Conservation (phyloP, 2,797 vertebrate genomes). For the Danio jaintianensis region DNA sequence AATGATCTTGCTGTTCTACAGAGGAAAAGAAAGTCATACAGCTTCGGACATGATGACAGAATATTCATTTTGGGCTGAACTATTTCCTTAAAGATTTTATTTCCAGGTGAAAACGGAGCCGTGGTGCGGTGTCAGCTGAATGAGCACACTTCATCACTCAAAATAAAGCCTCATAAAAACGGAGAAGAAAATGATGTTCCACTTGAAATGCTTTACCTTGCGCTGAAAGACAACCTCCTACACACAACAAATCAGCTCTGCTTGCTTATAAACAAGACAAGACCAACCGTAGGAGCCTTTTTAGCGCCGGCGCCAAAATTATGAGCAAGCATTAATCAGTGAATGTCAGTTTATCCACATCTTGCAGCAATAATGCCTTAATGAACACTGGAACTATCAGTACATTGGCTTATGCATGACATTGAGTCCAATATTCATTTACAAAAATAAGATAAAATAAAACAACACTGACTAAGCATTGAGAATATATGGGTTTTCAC, state of each 20-base stretch:
- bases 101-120: conserved; percentile 56
- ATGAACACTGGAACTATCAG: conserved; percentile 21
- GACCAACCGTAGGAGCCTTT: not conserved
- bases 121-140: conserved; percentile 56
- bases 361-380: conserved; percentile 12
- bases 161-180: conserved; percentile 32
- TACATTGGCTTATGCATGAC: not conserved
- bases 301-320: conserved; percentile 29
- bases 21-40: not conserved
- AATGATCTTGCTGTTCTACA: not conserved
- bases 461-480: too few relatives aligned
- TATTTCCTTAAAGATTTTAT: conserved; percentile 1
- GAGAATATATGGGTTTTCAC: too few relatives aligned
- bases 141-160: conserved; percentile 60
- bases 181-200: conserved; percentile 22
- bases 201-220: conserved; percentile 39
- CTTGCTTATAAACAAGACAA: conserved; percentile 18
- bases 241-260: conserved; percentile 38
- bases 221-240: conserved; percentile 34
- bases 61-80: not conserved
- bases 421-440: too few relatives aligned
- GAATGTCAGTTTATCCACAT: conserved; percentile 23
- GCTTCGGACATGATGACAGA: not conserved
- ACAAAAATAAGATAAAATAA: too few relatives aligned
- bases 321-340: conserved; percentile 18